Evolutionary conservation across 2,113 vertebrate species (phyloP).

Genomic region (Tamias sibiricus): DNA sequence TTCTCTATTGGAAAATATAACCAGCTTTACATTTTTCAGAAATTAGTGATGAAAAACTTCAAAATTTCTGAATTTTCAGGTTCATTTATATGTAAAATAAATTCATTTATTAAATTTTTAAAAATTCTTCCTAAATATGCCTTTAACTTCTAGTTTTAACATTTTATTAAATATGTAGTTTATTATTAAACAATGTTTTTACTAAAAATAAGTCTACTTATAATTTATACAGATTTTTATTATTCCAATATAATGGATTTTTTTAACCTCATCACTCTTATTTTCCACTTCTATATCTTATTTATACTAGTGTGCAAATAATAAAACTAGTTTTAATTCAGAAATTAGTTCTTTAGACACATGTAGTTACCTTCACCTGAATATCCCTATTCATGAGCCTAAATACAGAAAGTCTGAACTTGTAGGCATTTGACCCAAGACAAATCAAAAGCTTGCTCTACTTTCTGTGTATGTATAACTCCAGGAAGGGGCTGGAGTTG

Average conservation of each 20-base stretch:
- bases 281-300: not conserved
- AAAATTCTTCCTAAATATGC: not conserved
- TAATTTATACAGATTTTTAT: not conserved
- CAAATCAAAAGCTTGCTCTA: not conserved
- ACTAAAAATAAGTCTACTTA: conserved; percentile 33
- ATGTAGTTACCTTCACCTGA: not conserved
- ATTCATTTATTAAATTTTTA: not conserved
- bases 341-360: not conserved
- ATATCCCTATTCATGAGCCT: not conserved
- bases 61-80: conserved; percentile 11
- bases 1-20: conserved; percentile 10
- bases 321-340: conserved; percentile 30
- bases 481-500: not conserved
- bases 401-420: not conserved
- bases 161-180: conserved; percentile 25
- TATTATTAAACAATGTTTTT: not conserved
- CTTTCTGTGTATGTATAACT: not conserved
- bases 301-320: not conserved
- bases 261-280: not conserved
- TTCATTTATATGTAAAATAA: conserved; percentile 24
- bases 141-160: conserved; percentile 2
- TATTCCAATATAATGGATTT: not conserved
- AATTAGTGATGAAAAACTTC: conserved; percentile 25
- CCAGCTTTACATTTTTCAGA: conserved; percentile 41
- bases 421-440: not conserved